Evolutionary conservation across 2,113 vertebrate species (phyloP).

Genomic region (Promerops cafer): DNA sequence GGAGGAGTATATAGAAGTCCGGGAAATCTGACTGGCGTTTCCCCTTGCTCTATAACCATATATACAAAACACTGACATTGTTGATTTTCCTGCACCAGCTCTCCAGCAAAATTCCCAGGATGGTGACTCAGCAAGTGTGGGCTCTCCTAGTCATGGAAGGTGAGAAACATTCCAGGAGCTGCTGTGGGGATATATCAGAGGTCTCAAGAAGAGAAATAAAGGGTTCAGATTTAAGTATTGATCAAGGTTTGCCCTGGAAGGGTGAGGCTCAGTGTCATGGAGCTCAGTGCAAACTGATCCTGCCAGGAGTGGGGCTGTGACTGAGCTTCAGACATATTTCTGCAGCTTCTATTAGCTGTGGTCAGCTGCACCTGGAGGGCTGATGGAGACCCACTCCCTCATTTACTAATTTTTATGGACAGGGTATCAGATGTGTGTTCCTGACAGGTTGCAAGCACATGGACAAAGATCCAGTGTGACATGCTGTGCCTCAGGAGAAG

Average conservation of each 20-base stretch:
- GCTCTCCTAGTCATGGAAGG: neutral
- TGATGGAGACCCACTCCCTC: neutral
- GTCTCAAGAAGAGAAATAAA: neutral
- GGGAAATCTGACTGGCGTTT: neutral
- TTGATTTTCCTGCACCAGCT: neutral
- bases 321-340: neutral
- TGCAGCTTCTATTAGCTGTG: neutral
- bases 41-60: neutral
- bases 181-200: neutral
- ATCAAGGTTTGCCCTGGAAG: neutral
- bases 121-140: neutral
- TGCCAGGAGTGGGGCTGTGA: neutral
- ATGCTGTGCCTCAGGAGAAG: neutral
- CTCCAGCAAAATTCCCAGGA: neutral
- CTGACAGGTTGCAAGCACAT: neutral
- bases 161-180: neutral
- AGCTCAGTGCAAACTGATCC: neutral
- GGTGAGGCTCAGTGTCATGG: neutral
- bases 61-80: neutral
- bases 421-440: neutral
- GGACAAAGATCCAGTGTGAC: neutral
- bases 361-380: neutral
- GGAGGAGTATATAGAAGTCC: neutral
- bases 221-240: neutral
- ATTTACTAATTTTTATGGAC: neutral